A percentile compares a stretch with the other conserved stretches of the same genome.
These are phyloP conservation scores for Aporrectodea caliginosa DNA, from an alignment of 1,140 invertebrate species.

Conservation along the genomic window DNA sequence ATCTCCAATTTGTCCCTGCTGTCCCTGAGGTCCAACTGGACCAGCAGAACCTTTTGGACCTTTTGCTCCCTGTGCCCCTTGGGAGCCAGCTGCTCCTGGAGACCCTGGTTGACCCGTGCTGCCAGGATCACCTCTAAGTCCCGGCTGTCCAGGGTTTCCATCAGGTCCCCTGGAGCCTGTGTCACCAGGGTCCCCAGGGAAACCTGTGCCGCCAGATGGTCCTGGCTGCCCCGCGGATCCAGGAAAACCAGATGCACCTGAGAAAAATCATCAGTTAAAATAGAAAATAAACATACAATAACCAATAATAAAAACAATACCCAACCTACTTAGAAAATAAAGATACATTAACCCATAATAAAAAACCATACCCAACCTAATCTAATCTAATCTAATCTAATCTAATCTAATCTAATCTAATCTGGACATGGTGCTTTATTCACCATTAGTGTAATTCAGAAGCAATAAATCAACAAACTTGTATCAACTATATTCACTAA, in stretches of 20 bases:
- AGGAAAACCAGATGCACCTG: conserved; percentile 5
- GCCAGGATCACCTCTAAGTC: conserved; percentile 11
- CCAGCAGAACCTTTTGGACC: conserved; percentile 14
- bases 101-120: background rate
- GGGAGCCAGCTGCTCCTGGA: background rate
- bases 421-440: too few relatives aligned
- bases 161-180: background rate
- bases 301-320: too few relatives aligned
- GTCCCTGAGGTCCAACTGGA: background rate
- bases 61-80: conserved; percentile 12
- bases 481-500: too few relatives aligned
- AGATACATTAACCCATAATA: too few relatives aligned
- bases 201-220: background rate
- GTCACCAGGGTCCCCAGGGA: background rate
- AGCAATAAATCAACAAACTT: too few relatives aligned
- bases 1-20: conserved; percentile 16
- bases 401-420: too few relatives aligned
- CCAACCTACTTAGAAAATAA: too few relatives aligned
- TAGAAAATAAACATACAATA: background rate
- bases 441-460: too few relatives aligned
- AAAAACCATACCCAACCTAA: too few relatives aligned
- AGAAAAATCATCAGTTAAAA: background rate
- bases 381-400: too few relatives aligned
- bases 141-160: background rate
- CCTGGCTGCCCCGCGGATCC: conserved; percentile 8